Evolutionary conservation across 2,113 vertebrate genomes (phyloP), one percentile per base, ranked within the genome.

Genomic region (Oenanthe melanoleuca): DNA sequence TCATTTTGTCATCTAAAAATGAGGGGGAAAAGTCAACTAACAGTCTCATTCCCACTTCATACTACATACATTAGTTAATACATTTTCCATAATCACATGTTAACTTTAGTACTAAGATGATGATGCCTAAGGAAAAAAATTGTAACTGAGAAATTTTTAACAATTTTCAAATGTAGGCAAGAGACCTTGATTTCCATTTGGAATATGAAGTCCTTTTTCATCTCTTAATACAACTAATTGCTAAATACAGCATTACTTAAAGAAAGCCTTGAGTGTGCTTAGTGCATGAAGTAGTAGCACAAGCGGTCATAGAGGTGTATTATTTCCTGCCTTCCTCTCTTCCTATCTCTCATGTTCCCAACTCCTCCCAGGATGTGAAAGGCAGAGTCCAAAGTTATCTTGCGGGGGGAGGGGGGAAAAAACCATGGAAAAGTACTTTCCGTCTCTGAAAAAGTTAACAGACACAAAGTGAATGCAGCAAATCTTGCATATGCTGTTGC

Each of bases 281-380:
- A 59, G 38, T 44, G 40, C 33, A n/a, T 4, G 33, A 87, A 74
- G 29, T 3, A 2, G 29, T 11, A 89, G 26, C 67, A 80, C 23
- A 80, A 89, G 34, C 0, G 0, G 11, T 21, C 19, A 29, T 1
- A 14, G 44, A 94, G 38, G 38, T n/a, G 2, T 8, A 44, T 33
- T 29, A 70, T 60, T 45, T 82, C 22, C 64, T 77, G 59, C 31
- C 15, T 45, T 65, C n/a, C 49, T 61, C 63, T 64, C 8, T 37
- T 33, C 59, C 26, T 3, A 0, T 77, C 55, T 89, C 26, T 56
- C 40, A 55, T 1, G 3, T 63, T 89, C 24, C 38, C 38, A 78
- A 4, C 61, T 71, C 44, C 53, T 82, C 38, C n/a, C 57, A 74
- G 67, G n/a, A 49, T 5, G 5, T 11, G 6, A 72, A 75, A 82